Base-by-base conservation (phyloP, 2,888 invertebrate genomes). In the Heteromyza rotundicornis region DNA sequence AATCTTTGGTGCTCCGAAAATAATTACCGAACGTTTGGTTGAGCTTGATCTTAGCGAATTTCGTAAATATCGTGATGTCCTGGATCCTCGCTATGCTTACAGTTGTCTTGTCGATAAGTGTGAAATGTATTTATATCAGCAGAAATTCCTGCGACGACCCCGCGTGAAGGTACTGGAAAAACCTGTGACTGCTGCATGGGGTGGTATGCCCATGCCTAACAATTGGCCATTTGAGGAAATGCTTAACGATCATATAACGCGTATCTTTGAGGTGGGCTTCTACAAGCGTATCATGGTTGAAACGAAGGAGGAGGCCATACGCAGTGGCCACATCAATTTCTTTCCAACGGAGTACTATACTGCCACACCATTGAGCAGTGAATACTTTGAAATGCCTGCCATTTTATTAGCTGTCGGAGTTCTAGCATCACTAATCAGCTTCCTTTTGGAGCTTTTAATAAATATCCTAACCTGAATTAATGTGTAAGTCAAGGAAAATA, bases 101-200 rank as follows among this genome's bases (percentile, higher is more conserved):
- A 51, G 64, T 7, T 59, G 55, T 55, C 23, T 49, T 5, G 7
- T 10, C 22, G 53, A 71, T 3, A 69, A 64, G 32, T 63, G 63
- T 36, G 64, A 68, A 1, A 68, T 69, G 7, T 72, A 63, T 49
- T 22, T 70, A 1, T 69, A 73, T 44, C 73, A 72, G 36, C 72
- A 73, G 36, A 70, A 68, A 7, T 65, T 65, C 16, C 14, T 70
- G 36, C 53, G 40, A n/a, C 61, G 58, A 16, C 70, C 70, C 0
- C 54, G 60, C 1, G 51, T 68, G 19, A 64, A 64, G 12, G 17
- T 50, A 1, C 49, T 70, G n/a, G 7, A 60, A 1, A 22, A 68
- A 2, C 59, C 70, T 0, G 49, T 71, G 2, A 59, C 65, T 19
- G 17, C 60, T 7, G 51, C 68, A 22, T 61, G 63, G 24, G 62